Conservation (phyloP, 1,140 invertebrate genomes). For the Adoxophyes honmai region DNA sequence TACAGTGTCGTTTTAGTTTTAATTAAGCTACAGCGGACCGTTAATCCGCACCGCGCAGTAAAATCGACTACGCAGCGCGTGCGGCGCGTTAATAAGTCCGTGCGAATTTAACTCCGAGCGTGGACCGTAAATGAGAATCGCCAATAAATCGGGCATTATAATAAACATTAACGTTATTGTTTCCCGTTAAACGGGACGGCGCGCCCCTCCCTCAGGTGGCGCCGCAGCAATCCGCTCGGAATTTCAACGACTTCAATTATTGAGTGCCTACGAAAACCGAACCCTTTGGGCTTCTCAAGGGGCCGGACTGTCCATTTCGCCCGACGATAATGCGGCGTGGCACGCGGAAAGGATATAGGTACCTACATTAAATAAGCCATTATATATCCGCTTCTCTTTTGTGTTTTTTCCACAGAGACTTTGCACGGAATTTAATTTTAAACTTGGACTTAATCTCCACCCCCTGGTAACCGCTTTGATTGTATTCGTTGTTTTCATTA, state of each 20-base stretch:
- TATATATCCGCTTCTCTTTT: slow-evolving; percentile 36
- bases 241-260: slow-evolving; percentile 74
- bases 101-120: slow-evolving; percentile 49
- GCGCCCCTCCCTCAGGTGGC: slow-evolving; percentile 39
- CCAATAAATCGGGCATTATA: slow-evolving; percentile 67
- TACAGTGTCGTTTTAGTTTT: slow-evolving; percentile 63
- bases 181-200: slow-evolving; percentile 47
- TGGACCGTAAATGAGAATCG: slow-evolving; percentile 57
- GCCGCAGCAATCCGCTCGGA: slow-evolving; percentile 63
- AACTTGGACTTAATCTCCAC: slow-evolving; percentile 20
- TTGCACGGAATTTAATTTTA: slow-evolving; percentile 40
- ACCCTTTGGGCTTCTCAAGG: slow-evolving; percentile 61
- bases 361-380: slow-evolving; percentile 48
- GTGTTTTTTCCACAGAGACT: slow-evolving; percentile 35
- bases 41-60: slow-evolving; percentile 56
- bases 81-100: slow-evolving; percentile 53
- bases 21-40: slow-evolving; percentile 59
- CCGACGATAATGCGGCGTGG: slow-evolving; percentile 51
- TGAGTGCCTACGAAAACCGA: slow-evolving; percentile 64
- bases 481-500: neutral
- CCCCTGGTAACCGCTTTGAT: neutral
- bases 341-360: slow-evolving; percentile 38
- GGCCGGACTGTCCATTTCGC: slow-evolving; percentile 60
- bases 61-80: slow-evolving; percentile 49
- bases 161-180: slow-evolving; percentile 71